Base-by-base conservation (phyloP, 2,797 vertebrate genomes). In the Diceros bicornis region DNA sequence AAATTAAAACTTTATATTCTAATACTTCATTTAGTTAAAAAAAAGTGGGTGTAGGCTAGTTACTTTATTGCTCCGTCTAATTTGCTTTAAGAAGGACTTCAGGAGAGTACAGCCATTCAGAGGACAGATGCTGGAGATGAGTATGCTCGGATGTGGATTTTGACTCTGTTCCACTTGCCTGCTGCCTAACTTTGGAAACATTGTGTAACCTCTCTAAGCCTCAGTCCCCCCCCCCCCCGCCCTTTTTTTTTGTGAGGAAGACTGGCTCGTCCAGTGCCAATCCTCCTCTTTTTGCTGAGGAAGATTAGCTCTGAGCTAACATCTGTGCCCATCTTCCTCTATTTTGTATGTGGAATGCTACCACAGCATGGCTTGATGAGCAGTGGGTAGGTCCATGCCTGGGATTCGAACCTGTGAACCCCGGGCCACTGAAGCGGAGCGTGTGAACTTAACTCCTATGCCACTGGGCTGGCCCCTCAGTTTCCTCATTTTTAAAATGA, bases 51-150 rank as follows among this genome's bases (percentile, higher is more conserved):
- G 4, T 84, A 25, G 25, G 13, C 82, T 23, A 50, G 68, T 78
- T 69, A 41, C 47, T 47, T 81, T 11, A 62, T 20, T 82, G 64
- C n/a, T 78, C n/a, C 32, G 12, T 57, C 50, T 50, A 7, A 41
- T 81, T 94, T 81, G 71, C 32, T 52, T 34, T 78, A 27, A 21
- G 83, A 86, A 32, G 37, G 81, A 59, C 95, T 89, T 92, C 34
- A 44, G 10, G 11, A 32, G 41, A 83, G 29, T 50, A 9, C 61
- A 32, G 47, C 2, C 10, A 27, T 44, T 44, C 27, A 72, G 29
- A 57, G 68, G 57, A 50, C 2, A 37, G 52, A 57, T 57, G 66
- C 72, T 83, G 25, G 41, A 95, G 25, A 32, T 62, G 52, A 27
- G 10, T 57, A 27, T 62, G 23, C 69, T 27, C 62, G 77, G 17